Conservation (phyloP, 1,140 invertebrate genomes). For the Forficula auricularia region DNA sequence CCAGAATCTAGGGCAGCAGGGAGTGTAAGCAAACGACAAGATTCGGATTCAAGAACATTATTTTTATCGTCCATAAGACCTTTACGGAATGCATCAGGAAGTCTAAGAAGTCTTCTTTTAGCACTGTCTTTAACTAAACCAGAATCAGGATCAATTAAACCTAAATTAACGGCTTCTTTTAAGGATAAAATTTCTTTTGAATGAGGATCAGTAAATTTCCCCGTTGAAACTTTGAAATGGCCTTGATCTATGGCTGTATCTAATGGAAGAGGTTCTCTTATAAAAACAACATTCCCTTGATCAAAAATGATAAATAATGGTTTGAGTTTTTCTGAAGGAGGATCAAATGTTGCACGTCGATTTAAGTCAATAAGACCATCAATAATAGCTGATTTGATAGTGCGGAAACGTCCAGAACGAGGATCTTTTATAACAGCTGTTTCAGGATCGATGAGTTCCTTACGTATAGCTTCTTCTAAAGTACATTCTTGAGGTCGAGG, state of each 20-base stretch:
- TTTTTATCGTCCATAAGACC: conserved; percentile 77
- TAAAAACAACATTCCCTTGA: conserved; percentile 48
- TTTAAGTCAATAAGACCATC: conserved; percentile 51
- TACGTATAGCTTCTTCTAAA: conserved; percentile 58
- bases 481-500: conserved; percentile 41
- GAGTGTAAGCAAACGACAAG: conserved; percentile 59
- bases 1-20: conserved; percentile 54
- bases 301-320: conserved; percentile 55
- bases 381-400: conserved; percentile 47
- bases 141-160: conserved; percentile 72
- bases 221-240: conserved; percentile 48
- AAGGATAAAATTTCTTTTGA: conserved; percentile 52
- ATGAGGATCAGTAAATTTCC: conserved; percentile 55
- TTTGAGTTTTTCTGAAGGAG: conserved; percentile 39
- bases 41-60: conserved; percentile 62
- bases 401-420: conserved; percentile 49
- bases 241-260: conserved; percentile 56
- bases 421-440: conserved; percentile 62
- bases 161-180: conserved; percentile 63
- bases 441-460: conserved; percentile 55
- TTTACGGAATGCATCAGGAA: conserved; percentile 68
- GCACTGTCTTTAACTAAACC: conserved; percentile 72
- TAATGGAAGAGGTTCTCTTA: conserved; percentile 52
- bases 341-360: conserved; percentile 46
- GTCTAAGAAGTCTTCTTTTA: conserved; percentile 60